Percentiles rank a stretch among this genome's conserved stretches.
Conservation (phyloP, 37 sponge, comb jelly and placozoan genomes). For the Ephydatia muelleri region DNA sequence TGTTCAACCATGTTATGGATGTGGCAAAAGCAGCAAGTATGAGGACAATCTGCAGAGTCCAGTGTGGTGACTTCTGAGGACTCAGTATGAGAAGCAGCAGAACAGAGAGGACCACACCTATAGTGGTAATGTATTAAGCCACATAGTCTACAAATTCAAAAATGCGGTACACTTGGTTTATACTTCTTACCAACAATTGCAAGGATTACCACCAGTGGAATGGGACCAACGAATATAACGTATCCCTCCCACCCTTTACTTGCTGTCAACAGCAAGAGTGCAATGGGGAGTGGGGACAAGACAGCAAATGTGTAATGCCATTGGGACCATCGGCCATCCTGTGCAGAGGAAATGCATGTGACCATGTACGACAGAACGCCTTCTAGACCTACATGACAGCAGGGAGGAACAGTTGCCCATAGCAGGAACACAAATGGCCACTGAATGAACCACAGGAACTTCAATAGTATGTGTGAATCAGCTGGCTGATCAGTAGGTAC, state of each 20-base stretch:
- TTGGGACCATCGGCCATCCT: conserved; percentile 77
- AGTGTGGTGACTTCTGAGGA: conserved; percentile 31
- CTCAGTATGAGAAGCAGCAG: conserved; percentile 23
- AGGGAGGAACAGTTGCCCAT: conserved; percentile 86
- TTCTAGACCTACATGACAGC: conserved; percentile 53
- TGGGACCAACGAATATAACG: conserved; percentile 17
- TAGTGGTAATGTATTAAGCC: too few species aligned
- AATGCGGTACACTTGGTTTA: neutral
- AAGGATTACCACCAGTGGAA: conserved; percentile 64
- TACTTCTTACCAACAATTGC: conserved; percentile 55
- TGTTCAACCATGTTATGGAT: conserved; percentile 70
- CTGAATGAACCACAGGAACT: conserved; percentile 81
- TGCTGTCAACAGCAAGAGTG: conserved; percentile 60
- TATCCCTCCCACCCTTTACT: conserved; percentile 79
- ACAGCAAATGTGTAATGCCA: conserved; percentile 64
- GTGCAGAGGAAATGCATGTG: neutral
- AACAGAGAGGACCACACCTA: conserved; percentile 28
- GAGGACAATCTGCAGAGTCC: conserved; percentile 55
- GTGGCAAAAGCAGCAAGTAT: conserved; percentile 61
- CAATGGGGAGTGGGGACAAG: conserved; percentile 67
- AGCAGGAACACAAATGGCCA: conserved; percentile 82
- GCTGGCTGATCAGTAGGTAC: conserved; percentile 51
- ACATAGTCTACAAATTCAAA: too few species aligned
- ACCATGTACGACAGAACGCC: neutral
- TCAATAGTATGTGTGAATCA: conserved; percentile 48